A percentile compares a stretch with the other conserved stretches of the same genome.
Evolutionary conservation across 2,797 vertebrate genomes (phyloP).

Genomic region (Allobates femoralis): DNA sequence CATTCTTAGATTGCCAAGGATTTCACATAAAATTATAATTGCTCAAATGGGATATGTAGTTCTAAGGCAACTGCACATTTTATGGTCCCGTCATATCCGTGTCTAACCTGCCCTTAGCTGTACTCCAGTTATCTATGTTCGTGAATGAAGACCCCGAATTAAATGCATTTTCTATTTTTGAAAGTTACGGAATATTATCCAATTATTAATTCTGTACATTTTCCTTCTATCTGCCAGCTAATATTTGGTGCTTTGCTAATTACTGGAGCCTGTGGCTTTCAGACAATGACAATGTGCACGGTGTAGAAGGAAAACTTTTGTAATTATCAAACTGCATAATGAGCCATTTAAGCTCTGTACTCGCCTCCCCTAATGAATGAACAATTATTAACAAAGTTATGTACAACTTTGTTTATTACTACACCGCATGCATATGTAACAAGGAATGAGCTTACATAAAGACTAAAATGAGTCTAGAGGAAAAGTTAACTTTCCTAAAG

Average conservation of each 20-base stretch:
- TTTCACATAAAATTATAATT: too few relatives aligned
- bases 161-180: background rate
- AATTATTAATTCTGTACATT: slow-evolving; percentile 34
- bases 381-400: slow-evolving; percentile 24
- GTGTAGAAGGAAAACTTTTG: slow-evolving; percentile 34
- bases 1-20: too few relatives aligned
- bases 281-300: slow-evolving; percentile 40
- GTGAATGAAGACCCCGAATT: background rate
- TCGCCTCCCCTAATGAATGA: slow-evolving; percentile 4
- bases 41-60: slow-evolving; percentile 1
- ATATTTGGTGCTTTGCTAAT: slow-evolving; percentile 38
- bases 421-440: slow-evolving; percentile 19
- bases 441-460: background rate
- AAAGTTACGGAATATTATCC: slow-evolving; percentile 19
- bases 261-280: slow-evolving; percentile 41
- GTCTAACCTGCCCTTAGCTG: slow-evolving; percentile 23
- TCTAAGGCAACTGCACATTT: slow-evolving; percentile 16
- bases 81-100: background rate
- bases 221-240: slow-evolving; percentile 10
- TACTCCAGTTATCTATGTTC: slow-evolving; percentile 12
- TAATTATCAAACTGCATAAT: slow-evolving; percentile 50
- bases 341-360: slow-evolving; percentile 34
- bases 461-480: background rate
- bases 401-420: background rate
- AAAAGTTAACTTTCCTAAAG: background rate